A percentile compares a stretch with the other conserved stretches of the same genome.
Conservation (phyloP, 2,888 invertebrate species). For the Drosophila meridionalis region DNA sequence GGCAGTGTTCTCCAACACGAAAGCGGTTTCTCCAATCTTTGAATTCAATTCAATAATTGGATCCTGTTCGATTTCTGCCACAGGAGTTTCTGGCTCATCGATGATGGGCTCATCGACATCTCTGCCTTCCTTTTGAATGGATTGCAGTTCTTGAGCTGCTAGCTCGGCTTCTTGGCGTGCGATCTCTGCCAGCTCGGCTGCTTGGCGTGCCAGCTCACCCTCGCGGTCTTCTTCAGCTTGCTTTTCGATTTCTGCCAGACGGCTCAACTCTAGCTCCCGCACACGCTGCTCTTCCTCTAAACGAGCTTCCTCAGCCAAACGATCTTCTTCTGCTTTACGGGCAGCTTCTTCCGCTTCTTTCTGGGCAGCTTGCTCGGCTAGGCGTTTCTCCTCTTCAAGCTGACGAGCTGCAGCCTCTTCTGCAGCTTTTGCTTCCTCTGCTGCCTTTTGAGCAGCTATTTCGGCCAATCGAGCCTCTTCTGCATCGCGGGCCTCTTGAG, state of each 20-base stretch:
- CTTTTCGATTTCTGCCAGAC: conserved; percentile 86
- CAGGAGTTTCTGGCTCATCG: conserved; percentile 83
- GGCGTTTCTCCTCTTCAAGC: conserved; percentile 87
- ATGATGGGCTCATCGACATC: conserved; percentile 84
- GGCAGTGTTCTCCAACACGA: conserved; percentile 48
- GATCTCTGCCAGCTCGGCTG: conserved; percentile 89
- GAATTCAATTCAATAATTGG: conserved; percentile 74
- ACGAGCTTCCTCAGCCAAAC: conserved; percentile 83
- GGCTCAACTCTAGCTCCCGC: conserved; percentile 86
- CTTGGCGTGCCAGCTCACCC: conserved; percentile 89
- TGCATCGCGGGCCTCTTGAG: conserved; percentile 84
- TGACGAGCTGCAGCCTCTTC: conserved; percentile 84
- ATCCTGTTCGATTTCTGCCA: conserved; percentile 64
- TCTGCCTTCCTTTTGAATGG: conserved; percentile 73
- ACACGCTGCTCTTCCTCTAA: conserved; percentile 85
- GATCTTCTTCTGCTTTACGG: conserved; percentile 84
- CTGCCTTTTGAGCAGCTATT: conserved; percentile 86
- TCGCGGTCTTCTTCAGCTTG: conserved; percentile 87
- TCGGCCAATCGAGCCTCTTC: conserved; percentile 85
- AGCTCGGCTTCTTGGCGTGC: conserved; percentile 88
- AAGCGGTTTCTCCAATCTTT: conserved; percentile 54
- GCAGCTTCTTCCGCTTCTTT: conserved; percentile 63
- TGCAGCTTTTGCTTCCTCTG: conserved; percentile 85
- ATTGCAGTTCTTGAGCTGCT: conserved; percentile 87
- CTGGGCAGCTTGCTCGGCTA: conserved; percentile 86